Base-by-base conservation (phyloP, 2,797 vertebrate species). In the Tokudaia muenninki region DNA sequence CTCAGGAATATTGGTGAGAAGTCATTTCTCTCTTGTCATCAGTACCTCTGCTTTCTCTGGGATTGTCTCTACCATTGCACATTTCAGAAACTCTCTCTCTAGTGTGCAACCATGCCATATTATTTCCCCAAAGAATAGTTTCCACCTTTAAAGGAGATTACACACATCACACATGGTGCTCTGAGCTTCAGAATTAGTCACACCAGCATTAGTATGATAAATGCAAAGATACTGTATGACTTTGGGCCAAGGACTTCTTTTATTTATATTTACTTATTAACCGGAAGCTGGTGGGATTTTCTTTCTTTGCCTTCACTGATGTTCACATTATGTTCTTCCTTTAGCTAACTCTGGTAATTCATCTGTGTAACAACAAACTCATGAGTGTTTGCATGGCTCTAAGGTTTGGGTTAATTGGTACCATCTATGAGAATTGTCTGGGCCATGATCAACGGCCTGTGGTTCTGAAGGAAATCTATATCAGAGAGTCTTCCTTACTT, bases 251-350 rank as follows among this genome's bases (percentile, higher is more conserved):
- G 2, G 4, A 13, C 19, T 37, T 37, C 79, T 89, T 65, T 41
- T 47, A 67, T 88, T 92, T 81, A n/a, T 31, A 21, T 50, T 84
- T 80, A 61, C 31, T 78, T 44, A 63, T 52, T 57, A 34, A 91
- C 4, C 7, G 57, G 82, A 94, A 92, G 29, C 8, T 50, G 47
- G 41, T 44, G 21, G 17, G 37, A 70, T 94, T 82, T 90, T 61
- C 37, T 86, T 93, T 59, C 37, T 81, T 47, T 83, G 44, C 17
- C 52, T 86, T 72, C 2, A 0, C 21, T 59, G 37, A 34, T 61
- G 19, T 84, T 61, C 5, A 22, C 1, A 67, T 65, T 52, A 77
- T 82, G 34, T 70, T 94, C 21, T 77, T 94, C 52, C 55, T 88
- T 74, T 41, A 55, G 24, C 57, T 72, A 91, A 80, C 11, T 87